Percentiles rank a stretch among this genome's conserved stretches.
These are phyloP conservation scores for Apis dorsata DNA, from an alignment of 1,140 invertebrate species.

Conservation along the genomic window DNA sequence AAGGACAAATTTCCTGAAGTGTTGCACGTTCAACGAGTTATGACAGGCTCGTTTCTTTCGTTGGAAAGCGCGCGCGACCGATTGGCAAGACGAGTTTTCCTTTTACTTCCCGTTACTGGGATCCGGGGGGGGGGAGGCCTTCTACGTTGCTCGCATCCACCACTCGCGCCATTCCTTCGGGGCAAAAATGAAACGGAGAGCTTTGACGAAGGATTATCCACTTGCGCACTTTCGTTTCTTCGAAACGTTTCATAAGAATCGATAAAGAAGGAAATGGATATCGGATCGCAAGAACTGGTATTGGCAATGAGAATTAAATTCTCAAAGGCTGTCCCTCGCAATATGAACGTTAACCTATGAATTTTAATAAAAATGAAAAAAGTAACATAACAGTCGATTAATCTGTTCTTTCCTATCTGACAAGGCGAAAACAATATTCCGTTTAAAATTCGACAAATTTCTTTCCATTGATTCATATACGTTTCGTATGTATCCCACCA, in stretches of 20 bases:
- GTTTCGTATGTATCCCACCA: too few relatives aligned
- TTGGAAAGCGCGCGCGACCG: neutral
- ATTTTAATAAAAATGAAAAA: too few relatives aligned
- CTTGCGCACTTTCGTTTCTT: neutral
- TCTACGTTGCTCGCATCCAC: neutral
- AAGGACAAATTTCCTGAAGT: slow-evolving; percentile 15
- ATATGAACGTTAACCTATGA: too few relatives aligned
- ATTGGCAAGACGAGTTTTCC: slow-evolving; percentile 25
- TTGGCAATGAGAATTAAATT: too few relatives aligned
- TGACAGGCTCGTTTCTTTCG: slow-evolving; percentile 18
- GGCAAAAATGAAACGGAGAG: slow-evolving; percentile 21
- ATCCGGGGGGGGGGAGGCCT: neutral
- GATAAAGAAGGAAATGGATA: neutral
- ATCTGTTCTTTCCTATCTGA: too few relatives aligned
- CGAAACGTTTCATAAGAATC: neutral
- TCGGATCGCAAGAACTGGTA: neutral
- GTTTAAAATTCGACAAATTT: too few relatives aligned
- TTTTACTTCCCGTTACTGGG: slow-evolving; percentile 9
- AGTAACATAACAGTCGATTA: too few relatives aligned
- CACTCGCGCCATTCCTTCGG: neutral
- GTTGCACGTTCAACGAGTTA: slow-evolving; percentile 17
- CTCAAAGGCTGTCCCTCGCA: too few relatives aligned
- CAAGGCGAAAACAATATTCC: too few relatives aligned
- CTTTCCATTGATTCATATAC: too few relatives aligned
- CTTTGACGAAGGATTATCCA: neutral